Evolutionary conservation across 2,113 vertebrate species (phyloP).

Genomic region (Carettochelys insculpta): DNA sequence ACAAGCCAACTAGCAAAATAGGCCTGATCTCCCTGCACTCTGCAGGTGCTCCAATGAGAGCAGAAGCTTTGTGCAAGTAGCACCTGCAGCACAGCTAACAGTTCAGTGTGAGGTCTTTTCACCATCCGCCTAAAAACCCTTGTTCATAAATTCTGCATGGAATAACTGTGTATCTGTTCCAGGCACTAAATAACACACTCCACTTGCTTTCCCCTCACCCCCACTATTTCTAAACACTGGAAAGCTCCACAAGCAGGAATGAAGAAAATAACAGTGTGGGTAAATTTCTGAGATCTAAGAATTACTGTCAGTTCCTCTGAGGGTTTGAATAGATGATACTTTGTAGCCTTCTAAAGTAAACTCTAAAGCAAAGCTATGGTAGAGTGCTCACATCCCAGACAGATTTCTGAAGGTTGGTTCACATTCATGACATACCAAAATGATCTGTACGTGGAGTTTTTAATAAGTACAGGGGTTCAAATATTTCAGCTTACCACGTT

Average conservation of each 20-base stretch:
- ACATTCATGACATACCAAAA: not conserved
- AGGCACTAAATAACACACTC: not conserved
- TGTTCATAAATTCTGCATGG: not conserved
- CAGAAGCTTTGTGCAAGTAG: not conserved
- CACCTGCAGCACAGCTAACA: slow-evolving; percentile 3
- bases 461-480: not conserved
- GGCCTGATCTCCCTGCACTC: not conserved
- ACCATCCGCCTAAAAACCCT: not conserved
- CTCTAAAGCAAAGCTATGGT: not conserved
- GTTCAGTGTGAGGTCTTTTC: not conserved
- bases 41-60: not conserved
- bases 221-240: not conserved
- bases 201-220: fast-evolving
- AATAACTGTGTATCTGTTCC: not conserved
- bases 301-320: not conserved
- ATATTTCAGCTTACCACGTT: not conserved
- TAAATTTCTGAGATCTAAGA: not conserved
- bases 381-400: not conserved
- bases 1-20: slow-evolving; percentile 48
- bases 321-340: slow-evolving; percentile 30
- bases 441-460: not conserved
- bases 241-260: not conserved
- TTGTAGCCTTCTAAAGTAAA: slow-evolving; percentile 23
- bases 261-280: fast-evolving
- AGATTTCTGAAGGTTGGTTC: slow-evolving; percentile 30